Evolutionary conservation across 2,888 invertebrate species (phyloP), one percentile per base, ranked within the genome.

Genomic region (Thereva unica): DNA sequence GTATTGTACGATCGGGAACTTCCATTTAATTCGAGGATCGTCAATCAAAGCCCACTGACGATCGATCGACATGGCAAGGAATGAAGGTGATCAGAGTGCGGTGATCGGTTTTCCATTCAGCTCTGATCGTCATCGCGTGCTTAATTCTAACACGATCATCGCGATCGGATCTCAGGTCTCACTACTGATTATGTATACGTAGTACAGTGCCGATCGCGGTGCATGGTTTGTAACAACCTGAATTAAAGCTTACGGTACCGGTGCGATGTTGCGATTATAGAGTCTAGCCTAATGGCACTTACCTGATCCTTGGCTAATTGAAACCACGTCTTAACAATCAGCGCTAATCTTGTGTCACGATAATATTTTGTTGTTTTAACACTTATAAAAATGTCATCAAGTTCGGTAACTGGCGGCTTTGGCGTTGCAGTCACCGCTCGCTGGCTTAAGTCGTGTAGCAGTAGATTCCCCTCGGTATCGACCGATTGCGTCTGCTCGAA

Each of bases 281-380:
- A 23, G 23, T 23, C 23, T 59, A 49, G 49, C 40, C 40, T 8
- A 35, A 38, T 10, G 9, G 7, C 37, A 77, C 82, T 84, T 85
- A 95, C 94, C 91, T 97, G 93, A 78, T 93, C 85, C 81, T 88
- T 91, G 61, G 95, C 96, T 77, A 95, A 84, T 80, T 91, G 91
- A 80, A 95, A 95, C 97, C 97, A 98, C 69, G 97, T 98, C 82
- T 91, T 90, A 79, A 96, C 85, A 76, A 97, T 91, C 71, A 94
- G 86, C 64, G 91, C 90, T 76, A 98, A 81, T 75, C 97, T 86
- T 61, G 89, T 87, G 72, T 87, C 83, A 80, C 97, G 95, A 83
- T 93, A 95, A 82, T 89, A 88, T 79, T 89, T 88, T 66, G 96
- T 93, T 70, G 97, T 96, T 84, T 97, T 97, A 66, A 97, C 95